A percentile compares a stretch with the other conserved stretches of the same genome.
Evolutionary conservation across 1,140 invertebrate species (phyloP).

Genomic region (Eumeta japonica): DNA sequence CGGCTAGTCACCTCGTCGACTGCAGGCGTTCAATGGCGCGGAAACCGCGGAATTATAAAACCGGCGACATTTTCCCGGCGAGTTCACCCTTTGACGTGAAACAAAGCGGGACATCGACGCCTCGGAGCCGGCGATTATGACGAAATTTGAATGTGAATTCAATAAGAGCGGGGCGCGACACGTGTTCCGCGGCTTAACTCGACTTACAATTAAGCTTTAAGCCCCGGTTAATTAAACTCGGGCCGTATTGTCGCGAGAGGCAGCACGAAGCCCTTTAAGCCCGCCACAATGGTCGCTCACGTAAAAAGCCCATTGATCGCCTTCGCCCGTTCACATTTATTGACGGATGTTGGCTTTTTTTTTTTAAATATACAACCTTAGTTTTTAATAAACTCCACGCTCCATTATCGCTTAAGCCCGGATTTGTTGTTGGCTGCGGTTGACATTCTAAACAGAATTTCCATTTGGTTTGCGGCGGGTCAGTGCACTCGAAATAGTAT

Average conservation of each 20-base stretch:
- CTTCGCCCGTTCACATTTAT: constrained; percentile 15
- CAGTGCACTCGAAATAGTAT: too few relatives aligned
- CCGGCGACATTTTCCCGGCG: neutral
- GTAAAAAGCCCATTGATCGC: constrained; percentile 36
- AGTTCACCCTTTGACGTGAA: neutral
- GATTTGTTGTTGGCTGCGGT: constrained; percentile 1
- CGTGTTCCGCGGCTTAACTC: constrained; percentile 47
- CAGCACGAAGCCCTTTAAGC: constrained; percentile 39
- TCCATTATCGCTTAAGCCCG: constrained; percentile 3
- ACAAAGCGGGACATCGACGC: neutral
- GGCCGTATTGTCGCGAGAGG: constrained; percentile 31
- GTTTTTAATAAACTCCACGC: constrained; percentile 4
- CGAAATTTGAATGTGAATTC: constrained; percentile 38
- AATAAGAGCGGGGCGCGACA: constrained; percentile 28
- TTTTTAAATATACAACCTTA: constrained; percentile 3
- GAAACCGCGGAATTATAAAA: too few relatives aligned
- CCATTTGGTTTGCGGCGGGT: neutral
- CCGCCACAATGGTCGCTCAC: constrained; percentile 37
- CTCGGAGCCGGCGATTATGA: constrained; percentile 1
- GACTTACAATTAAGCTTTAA: constrained; percentile 53
- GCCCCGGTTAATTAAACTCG: constrained; percentile 48
- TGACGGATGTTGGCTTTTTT: constrained; percentile 26
- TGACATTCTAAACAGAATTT: constrained; percentile 2
- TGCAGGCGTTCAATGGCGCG: too few relatives aligned
- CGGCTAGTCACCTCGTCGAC: too few relatives aligned